These are phyloP conservation scores for Campaea margaritaria DNA, from an alignment of 2,888 invertebrate species.

Conservation along the genomic window DNA sequence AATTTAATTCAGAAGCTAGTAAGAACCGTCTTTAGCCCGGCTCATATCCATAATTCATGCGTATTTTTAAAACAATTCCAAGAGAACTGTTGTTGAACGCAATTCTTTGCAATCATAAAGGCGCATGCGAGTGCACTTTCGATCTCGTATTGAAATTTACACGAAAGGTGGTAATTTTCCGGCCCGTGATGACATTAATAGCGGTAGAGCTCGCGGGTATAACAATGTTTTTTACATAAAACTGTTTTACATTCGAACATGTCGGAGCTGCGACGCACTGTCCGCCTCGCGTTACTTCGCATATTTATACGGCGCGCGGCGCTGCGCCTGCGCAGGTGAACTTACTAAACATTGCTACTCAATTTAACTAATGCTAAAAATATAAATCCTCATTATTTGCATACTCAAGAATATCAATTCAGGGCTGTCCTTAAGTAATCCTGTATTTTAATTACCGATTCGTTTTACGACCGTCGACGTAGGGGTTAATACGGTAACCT, in stretches of 20 bases:
- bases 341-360: slow-evolving; percentile 40
- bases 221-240: slow-evolving; percentile 72
- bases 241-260: slow-evolving; percentile 65
- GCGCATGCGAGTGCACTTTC: slow-evolving; percentile 65
- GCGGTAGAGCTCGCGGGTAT: slow-evolving; percentile 57
- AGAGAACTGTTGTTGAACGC: slow-evolving; percentile 61
- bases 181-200: slow-evolving; percentile 78
- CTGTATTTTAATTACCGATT: slow-evolving; percentile 39
- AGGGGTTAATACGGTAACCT: slow-evolving; percentile 34
- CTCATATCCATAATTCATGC: slow-evolving; percentile 72
- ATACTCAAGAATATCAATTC: slow-evolving; percentile 18
- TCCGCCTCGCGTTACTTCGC: slow-evolving; percentile 59
- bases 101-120: slow-evolving; percentile 64
- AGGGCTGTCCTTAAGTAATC: slow-evolving; percentile 18
- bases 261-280: slow-evolving; percentile 46
- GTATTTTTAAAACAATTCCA: slow-evolving; percentile 63
- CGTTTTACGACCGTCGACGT: slow-evolving; percentile 39
- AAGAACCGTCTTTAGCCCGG: slow-evolving; percentile 61
- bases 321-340: slow-evolving; percentile 54
- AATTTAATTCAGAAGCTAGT: slow-evolving; percentile 60
- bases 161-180: slow-evolving; percentile 81
- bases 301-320: slow-evolving; percentile 53
- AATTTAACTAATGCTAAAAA: slow-evolving; percentile 42
- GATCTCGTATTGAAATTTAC: slow-evolving; percentile 77
- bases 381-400: slow-evolving; percentile 36